Percentiles rank a stretch among this genome's conserved stretches.
Conservation (phyloP, 2,888 invertebrate genomes). For the Thymelicus lineola region DNA sequence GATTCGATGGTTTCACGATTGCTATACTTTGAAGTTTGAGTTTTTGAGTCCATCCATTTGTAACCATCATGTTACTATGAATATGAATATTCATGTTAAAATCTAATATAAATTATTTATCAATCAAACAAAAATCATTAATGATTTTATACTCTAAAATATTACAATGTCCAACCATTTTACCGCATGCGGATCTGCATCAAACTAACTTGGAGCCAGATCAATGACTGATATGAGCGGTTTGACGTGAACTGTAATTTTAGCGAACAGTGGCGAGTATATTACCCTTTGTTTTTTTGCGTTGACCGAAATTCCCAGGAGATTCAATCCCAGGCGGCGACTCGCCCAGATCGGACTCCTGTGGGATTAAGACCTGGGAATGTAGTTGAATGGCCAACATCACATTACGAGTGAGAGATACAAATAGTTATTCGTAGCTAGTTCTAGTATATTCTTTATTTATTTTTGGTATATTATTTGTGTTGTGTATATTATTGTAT, state of each 20-base stretch:
- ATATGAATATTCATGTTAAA: too few species aligned
- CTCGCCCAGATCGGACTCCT: constrained; percentile 64
- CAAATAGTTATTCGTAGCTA: constrained; percentile 17
- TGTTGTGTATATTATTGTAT: not conserved
- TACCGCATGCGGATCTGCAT: not conserved
- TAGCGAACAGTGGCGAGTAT: constrained; percentile 36
- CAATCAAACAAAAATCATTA: too few species aligned
- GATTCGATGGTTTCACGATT: too few species aligned
- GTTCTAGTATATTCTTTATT: not conserved
- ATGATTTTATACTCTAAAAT: not conserved
- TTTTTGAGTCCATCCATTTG: too few species aligned
- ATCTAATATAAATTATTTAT: too few species aligned
- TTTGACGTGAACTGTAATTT: not conserved
- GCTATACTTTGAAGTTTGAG: too few species aligned
- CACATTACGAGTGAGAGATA: constrained; percentile 32
- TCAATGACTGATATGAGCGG: not conserved
- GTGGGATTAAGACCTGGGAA: constrained; percentile 63
- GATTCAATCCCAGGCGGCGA: constrained; percentile 82
- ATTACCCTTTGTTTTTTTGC: constrained; percentile 67
- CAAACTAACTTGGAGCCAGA: not conserved
- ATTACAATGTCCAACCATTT: not conserved
- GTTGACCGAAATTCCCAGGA: constrained; percentile 75
- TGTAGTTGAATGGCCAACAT: constrained; percentile 64
- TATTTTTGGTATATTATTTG: not conserved
- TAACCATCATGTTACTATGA: too few species aligned